Evolutionary conservation across 2,888 invertebrate species (phyloP), one percentile per base, ranked within the genome.

Genomic region (Scaptomyza flava): DNA sequence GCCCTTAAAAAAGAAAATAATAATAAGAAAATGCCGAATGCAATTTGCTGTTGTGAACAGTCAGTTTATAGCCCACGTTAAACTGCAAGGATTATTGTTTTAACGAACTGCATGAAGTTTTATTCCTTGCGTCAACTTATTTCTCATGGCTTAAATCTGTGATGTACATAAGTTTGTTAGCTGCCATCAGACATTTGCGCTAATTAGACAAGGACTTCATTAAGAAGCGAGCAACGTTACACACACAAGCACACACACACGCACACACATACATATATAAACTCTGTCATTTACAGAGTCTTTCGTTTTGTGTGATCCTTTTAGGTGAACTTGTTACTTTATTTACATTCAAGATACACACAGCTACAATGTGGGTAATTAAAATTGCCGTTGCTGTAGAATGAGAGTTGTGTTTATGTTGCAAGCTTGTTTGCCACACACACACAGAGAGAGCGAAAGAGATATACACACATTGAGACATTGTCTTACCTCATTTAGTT

Each of bases 301-400:
- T 41, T 41, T 17, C 41, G 41, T 41, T 41, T 27, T 47, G 53
- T 27, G 46, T 23, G 36, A 23, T 65, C 41, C 68, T 58, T 71
- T 61, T 50, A 56, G 41, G 23, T 23, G 52, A 54, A 69, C 60
- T 73, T 66, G 67, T 64, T 61, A 64, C 61, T 69, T 50, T 76
- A 68, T 79, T 79, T 79, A 68, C 76, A 71, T 71, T 69, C 53
- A 53, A 63, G 64, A 45, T 67, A 53, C 47, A 50, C 48, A 50
- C 46, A 38, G 48, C 69, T 68, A 70, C 72, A 77, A 86, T 87
- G 82, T 77, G 86, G 88, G 86, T 88, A 88, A 86, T 87, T 84
- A 87, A 86, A 88, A 77, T 66, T 83, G 83, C 68, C 64, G 56
- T 33, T 60, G 68, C 54, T 68, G 60, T 51, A 11, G 54, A 51